phyloP scores from a whole-genome alignment of 1,140 invertebrate genomes.

The Lycorma delicatula region DNA sequence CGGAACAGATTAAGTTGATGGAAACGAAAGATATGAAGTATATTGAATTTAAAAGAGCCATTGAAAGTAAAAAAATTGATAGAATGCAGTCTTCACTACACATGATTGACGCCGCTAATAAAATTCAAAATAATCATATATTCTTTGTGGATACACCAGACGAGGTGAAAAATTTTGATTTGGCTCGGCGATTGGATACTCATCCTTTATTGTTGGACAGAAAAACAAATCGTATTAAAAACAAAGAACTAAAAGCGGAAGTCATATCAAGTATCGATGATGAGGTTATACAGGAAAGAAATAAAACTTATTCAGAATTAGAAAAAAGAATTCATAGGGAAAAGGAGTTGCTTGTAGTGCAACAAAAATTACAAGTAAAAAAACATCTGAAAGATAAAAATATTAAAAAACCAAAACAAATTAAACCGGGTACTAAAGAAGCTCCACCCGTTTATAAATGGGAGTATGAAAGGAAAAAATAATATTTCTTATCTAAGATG shows the following conservation, averaged over 20 bases:
- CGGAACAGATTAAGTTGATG: conserved; percentile 80
- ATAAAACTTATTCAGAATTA: conserved; percentile 67
- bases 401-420: conserved; percentile 50
- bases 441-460: conserved; percentile 77
- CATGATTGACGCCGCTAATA: conserved; percentile 62
- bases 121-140: conserved; percentile 62
- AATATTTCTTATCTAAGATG: too few relatives aligned
- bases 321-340: conserved; percentile 73
- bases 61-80: conserved; percentile 83
- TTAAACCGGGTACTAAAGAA: conserved; percentile 56
- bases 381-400: conserved; percentile 57
- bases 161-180: conserved; percentile 55
- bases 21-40: conserved; percentile 87
- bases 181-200: conserved; percentile 63
- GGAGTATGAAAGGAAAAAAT: conserved; percentile 68
- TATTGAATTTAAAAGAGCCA: conserved; percentile 70
- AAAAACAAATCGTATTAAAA: conserved; percentile 56
- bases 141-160: conserved; percentile 70
- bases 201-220: conserved; percentile 58
- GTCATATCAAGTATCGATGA: conserved; percentile 43
- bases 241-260: conserved; percentile 50
- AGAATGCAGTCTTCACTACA: conserved; percentile 75
- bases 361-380: conserved; percentile 77
- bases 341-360: conserved; percentile 66
- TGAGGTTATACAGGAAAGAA: conserved; percentile 45